phyloP scores from a whole-genome alignment of 2,113 vertebrate species.

The Ia io region DNA sequence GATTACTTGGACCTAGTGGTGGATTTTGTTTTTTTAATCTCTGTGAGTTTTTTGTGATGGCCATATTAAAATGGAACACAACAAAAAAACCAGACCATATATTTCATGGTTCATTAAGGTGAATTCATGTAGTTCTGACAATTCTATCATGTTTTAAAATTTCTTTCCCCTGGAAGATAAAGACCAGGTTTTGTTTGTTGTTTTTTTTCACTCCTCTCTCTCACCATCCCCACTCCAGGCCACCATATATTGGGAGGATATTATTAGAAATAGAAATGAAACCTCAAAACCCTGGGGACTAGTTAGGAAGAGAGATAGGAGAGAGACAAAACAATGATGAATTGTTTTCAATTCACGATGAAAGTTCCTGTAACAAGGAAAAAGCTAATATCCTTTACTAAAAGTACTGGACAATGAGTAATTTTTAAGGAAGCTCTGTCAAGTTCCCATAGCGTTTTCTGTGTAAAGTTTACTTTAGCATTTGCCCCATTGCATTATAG shows the following conservation, averaged over 20 bases:
- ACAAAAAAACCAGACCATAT: not conserved
- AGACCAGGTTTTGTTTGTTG: not conserved
- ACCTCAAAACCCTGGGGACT: not conserved
- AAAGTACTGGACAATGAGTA: not conserved
- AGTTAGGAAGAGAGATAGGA: not conserved
- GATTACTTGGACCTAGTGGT: not conserved
- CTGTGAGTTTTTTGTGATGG: constrained; percentile 8
- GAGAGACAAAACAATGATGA: not conserved
- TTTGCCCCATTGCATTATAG: not conserved
- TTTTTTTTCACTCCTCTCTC: not conserved
- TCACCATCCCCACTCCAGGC: not conserved
- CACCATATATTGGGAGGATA: not conserved
- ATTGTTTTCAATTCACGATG: constrained; percentile 12
- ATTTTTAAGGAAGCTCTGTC: not conserved
- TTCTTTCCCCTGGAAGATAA: not conserved
- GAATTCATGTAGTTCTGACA: not conserved
- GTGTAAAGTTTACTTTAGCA: not conserved
- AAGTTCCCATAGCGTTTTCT: not conserved
- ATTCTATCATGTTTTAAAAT: not conserved
- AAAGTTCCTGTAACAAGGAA: not conserved
- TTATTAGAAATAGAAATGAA: constrained; percentile 26
- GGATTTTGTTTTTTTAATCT: not conserved
- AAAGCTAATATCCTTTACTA: not conserved
- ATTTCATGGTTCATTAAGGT: not conserved
- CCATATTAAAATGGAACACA: not conserved